Percentiles rank a stretch among this genome's conserved stretches.
These are phyloP conservation scores for Argopecten irradians DNA, from an alignment of 1,140 invertebrate genomes.

Conservation along the genomic window DNA sequence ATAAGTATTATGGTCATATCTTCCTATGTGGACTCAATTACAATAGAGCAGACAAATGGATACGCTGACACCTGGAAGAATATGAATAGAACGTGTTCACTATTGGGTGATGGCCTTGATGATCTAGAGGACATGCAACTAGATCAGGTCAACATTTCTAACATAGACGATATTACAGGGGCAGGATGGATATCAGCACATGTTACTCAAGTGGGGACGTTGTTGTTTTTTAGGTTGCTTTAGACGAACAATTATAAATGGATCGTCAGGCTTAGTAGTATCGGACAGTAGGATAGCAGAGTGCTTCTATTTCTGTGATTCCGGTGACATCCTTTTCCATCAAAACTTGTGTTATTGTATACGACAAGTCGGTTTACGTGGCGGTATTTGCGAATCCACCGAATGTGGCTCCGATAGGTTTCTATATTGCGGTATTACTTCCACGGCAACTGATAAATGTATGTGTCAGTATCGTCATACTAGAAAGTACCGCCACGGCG, in stretches of 20 bases:
- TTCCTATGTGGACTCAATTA: background rate
- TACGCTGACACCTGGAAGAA: background rate
- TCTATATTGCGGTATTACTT: background rate
- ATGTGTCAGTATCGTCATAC: background rate
- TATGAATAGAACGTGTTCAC: no score
- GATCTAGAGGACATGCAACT: no score
- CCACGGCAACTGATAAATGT: background rate
- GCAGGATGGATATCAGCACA: background rate
- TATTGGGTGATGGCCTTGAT: no score
- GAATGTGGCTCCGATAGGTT: no score
- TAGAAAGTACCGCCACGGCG: no score
- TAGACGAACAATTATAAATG: background rate
- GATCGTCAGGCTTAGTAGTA: background rate
- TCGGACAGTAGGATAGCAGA: background rate
- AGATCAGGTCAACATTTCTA: background rate
- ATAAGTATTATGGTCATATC: background rate
- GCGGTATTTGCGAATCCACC: no score
- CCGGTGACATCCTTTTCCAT: background rate
- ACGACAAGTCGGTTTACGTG: background rate
- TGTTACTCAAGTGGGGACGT: background rate
- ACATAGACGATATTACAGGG: background rate
- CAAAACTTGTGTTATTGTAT: background rate
- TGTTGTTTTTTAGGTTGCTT: background rate
- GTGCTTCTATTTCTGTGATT: background rate
- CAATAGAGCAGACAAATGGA: background rate